Evolutionary conservation across 2,797 vertebrate species (phyloP).

Genomic region (Clarias platycephalus): DNA sequence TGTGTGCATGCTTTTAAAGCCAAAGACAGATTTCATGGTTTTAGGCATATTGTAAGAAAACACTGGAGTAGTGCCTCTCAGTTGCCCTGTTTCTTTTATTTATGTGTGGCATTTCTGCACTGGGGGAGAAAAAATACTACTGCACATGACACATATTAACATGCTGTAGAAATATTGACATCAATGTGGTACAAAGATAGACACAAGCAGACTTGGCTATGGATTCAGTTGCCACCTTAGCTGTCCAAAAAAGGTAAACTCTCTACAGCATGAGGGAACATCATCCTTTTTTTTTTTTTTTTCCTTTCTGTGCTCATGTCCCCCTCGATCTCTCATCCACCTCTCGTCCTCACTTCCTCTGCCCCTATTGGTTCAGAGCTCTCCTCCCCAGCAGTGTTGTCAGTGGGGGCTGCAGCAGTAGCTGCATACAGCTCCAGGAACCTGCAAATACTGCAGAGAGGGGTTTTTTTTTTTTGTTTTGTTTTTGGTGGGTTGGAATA

Average conservation of each 20-base stretch:
- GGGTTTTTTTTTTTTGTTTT: slow-evolving; percentile 56
- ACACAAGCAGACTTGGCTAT: background rate
- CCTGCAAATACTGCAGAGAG: slow-evolving; percentile 74
- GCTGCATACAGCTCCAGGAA: slow-evolving; percentile 67
- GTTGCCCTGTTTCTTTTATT: background rate
- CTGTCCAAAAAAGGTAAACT: slow-evolving; percentile 15
- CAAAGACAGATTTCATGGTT: background rate
- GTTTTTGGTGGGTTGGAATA: background rate
- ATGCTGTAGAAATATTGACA: background rate
- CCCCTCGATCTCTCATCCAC: slow-evolving; percentile 46
- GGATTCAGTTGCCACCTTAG: slow-evolving; percentile 14
- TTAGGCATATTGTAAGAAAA: background rate
- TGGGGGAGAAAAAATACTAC: background rate
- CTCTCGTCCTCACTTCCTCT: slow-evolving; percentile 51
- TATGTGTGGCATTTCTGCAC: background rate
- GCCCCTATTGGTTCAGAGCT: slow-evolving; percentile 75
- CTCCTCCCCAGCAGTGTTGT: slow-evolving; percentile 72
- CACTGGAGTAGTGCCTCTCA: background rate
- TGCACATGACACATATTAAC: background rate
- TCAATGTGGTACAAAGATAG: background rate
- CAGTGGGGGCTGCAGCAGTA: slow-evolving; percentile 76
- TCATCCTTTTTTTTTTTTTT: background rate
- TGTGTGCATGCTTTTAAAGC: background rate
- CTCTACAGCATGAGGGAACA: slow-evolving; percentile 15
- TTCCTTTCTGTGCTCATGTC: slow-evolving; percentile 33